Percentiles rank a stretch among this genome's conserved stretches.
Evolutionary conservation across 2,113 vertebrate species (phyloP).

Genomic region (Tachysurus fulvidraco): DNA sequence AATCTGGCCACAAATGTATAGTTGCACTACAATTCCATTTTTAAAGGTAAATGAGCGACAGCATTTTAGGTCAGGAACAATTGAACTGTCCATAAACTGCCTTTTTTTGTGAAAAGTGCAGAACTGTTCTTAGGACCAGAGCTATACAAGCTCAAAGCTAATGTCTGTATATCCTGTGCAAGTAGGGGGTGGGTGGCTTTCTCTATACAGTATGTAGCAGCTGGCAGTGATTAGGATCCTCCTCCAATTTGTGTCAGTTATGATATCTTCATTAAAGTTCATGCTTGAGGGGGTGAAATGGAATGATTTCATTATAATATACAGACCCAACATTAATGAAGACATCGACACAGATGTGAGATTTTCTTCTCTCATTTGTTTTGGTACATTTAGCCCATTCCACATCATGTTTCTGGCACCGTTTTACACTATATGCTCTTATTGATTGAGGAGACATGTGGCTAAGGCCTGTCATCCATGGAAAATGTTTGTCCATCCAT

Average conservation of each 20-base stretch:
- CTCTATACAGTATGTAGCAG: neutral
- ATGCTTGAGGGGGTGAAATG: constrained; percentile 13
- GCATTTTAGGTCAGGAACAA: neutral
- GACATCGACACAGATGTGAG: neutral
- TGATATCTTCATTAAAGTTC: constrained; percentile 40
- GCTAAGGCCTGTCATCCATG: constrained; percentile 7
- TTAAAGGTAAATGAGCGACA: neutral
- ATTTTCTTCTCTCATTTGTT: neutral
- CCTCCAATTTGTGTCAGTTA: constrained; percentile 19
- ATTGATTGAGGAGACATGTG: constrained; percentile 28
- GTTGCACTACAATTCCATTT: neutral
- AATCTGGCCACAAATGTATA: neutral
- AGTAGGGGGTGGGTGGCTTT: neutral
- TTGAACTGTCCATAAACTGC: neutral
- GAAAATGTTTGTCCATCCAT: neutral
- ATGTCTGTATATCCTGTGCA: neutral
- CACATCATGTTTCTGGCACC: neutral
- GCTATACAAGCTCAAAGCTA: neutral
- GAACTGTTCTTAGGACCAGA: too few relatives aligned
- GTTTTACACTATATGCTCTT: constrained; percentile 7
- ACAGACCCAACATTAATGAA: neutral
- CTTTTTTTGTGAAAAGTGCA: neutral
- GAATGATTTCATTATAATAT: neutral
- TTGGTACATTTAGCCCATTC: neutral
- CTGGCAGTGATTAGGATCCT: constrained; percentile 13